Conservation (phyloP, 1,140 invertebrate genomes). For the Drosophila rufa region DNA sequence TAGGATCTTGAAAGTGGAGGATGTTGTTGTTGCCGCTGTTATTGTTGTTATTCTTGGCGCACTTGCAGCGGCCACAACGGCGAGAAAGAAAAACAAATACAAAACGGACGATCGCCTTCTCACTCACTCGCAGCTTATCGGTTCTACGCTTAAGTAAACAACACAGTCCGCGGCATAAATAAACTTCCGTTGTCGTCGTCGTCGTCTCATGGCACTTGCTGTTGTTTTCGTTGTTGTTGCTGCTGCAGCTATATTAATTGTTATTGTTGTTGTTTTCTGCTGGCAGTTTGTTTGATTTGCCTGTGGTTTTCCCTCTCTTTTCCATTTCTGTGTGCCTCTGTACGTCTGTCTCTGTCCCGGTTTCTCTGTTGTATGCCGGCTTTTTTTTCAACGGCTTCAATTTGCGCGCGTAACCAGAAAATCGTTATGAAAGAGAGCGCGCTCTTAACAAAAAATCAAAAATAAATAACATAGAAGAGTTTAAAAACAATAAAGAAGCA, state of each 20-base stretch:
- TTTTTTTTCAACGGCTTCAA: slow-evolving; percentile 17
- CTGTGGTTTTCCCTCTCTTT: slow-evolving; percentile 24
- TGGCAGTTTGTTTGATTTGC: slow-evolving; percentile 64
- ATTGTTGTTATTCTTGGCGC: slow-evolving; percentile 34
- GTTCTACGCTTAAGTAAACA: slow-evolving; percentile 73
- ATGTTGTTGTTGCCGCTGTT: slow-evolving; percentile 20
- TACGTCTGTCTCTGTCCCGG: slow-evolving; percentile 20
- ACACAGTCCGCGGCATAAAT: slow-evolving; percentile 66
- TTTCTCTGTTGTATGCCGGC: slow-evolving; percentile 60
- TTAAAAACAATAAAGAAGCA: neutral
- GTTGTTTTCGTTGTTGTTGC: slow-evolving; percentile 10
- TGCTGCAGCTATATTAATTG: slow-evolving; percentile 23
- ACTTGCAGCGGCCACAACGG: slow-evolving; percentile 24
- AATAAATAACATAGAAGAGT: neutral
- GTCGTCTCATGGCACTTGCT: neutral
- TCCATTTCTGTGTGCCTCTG: neutral
- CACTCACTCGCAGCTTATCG: slow-evolving; percentile 61
- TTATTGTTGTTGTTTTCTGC: slow-evolving; percentile 25
- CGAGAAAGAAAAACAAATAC: slow-evolving; percentile 29
- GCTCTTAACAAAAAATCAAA: slow-evolving; percentile 10
- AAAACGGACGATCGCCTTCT: slow-evolving; percentile 28
- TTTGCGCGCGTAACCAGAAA: slow-evolving; percentile 44
- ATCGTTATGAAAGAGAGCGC: slow-evolving; percentile 42
- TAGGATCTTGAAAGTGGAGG: slow-evolving; percentile 23
- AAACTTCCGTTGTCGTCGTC: slow-evolving; percentile 77